Evolutionary conservation across 2,888 invertebrate genomes (phyloP), one percentile per base, ranked within the genome.

Genomic region (Amiota mariae): DNA sequence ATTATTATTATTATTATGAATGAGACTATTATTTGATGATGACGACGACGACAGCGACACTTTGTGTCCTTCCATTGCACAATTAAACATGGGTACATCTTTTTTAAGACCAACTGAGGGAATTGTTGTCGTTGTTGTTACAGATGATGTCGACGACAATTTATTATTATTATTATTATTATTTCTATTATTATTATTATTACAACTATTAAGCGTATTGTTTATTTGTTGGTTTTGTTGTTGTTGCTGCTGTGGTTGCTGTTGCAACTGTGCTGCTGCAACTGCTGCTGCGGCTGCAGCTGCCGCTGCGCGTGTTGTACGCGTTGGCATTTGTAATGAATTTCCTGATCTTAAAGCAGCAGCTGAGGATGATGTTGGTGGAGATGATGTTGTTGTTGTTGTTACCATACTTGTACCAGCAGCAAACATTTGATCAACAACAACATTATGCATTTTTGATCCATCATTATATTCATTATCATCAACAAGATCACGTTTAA

Each of bases 51-150:
- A 6, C 20, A 15, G 59, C 18, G 64, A 76, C 78, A 68, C 72
- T 72, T 71, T 74, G 73, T 79, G 81, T 72, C 82, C 85, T 76
- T 86, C 86, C 83, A 89, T 88, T 87, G 89, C 88, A 89, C 89
- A 89, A 81, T 88, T 87, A 77, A 84, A 87, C 88, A 89, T 88
- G 79, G 88, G 81, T 72, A 89, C 88, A 84, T 89, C 89, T 81
- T 87, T 88, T 81, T 87, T 87, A 80, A 87, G 83, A 80, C 86
- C 84, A 82, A 85, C 59, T 77, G 78, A 47, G 36, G 36, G 4
- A 36, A 59, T 9, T 73, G 73, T 64, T 56, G 64, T 36, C 13
- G 46, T 61, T 4, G 63, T 46, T 56, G 46, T 57, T 56, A 48
- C 47, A 49, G 8, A 46, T 20, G 47, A 8, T n/a, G n/a, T 59